phyloP scores from a whole-genome alignment of 2,797 vertebrate genomes.

The Microctenopoma stevenorrisi region DNA sequence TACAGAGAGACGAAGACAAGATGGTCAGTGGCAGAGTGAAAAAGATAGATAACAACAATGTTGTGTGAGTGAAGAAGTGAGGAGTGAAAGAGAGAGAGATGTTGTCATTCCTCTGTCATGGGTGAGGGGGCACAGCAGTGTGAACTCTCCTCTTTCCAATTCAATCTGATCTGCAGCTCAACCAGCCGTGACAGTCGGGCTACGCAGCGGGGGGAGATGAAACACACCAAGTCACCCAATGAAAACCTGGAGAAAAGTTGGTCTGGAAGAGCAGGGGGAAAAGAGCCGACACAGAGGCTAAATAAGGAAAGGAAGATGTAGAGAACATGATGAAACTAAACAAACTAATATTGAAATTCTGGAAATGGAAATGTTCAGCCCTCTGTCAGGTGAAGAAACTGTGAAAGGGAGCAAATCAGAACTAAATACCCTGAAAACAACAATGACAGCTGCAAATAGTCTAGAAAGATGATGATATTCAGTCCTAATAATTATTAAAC shows the following conservation, averaged over 20 bases:
- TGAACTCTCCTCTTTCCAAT: conserved; percentile 43
- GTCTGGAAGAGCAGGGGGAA: neutral
- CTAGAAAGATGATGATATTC: neutral
- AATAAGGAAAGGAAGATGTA: neutral
- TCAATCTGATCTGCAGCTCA: conserved; percentile 52
- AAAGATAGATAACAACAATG: conserved; percentile 1
- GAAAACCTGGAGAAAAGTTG: conserved; percentile 4
- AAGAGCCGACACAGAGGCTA: neutral
- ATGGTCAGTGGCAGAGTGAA: conserved; percentile 1
- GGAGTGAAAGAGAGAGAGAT: conserved; percentile 34
- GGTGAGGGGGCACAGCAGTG: conserved; percentile 44
- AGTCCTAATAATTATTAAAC: neutral
- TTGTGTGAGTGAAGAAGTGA: neutral
- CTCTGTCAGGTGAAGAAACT: neutral
- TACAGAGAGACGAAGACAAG: conserved; percentile 10
- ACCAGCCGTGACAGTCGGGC: conserved; percentile 33
- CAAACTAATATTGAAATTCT: conserved; percentile 6
- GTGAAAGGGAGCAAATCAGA: neutral
- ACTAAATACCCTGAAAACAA: neutral
- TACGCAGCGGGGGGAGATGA: conserved; percentile 15
- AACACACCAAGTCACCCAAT: conserved; percentile 8
- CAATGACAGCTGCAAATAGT: neutral
- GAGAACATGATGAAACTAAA: neutral
- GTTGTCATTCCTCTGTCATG: conserved; percentile 52
- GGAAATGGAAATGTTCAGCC: neutral